Evolutionary conservation across 2,113 vertebrate species (phyloP).

Genomic region (Pelvicachromis taeniatus): DNA sequence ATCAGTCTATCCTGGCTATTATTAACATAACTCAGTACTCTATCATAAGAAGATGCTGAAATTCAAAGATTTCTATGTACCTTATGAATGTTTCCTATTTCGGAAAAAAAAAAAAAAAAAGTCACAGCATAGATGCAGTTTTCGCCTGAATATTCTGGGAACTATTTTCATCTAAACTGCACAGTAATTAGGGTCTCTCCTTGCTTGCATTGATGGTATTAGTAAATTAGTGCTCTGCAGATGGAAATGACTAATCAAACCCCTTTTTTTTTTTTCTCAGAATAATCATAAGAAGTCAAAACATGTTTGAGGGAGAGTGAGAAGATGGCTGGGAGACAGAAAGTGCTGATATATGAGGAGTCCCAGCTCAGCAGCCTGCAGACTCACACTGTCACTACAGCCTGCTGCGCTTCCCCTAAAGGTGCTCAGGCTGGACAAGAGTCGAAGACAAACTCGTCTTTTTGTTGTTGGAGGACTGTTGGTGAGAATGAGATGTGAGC

Average conservation of each 20-base stretch:
- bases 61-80: slow-evolving; percentile 53
- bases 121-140: slow-evolving; percentile 55
- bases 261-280: background rate
- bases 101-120: background rate
- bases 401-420: background rate
- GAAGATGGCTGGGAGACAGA: background rate
- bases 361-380: background rate
- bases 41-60: slow-evolving; percentile 22
- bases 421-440: background rate
- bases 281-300: background rate
- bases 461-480: slow-evolving; percentile 3
- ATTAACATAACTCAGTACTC: slow-evolving; percentile 32
- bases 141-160: slow-evolving; percentile 40
- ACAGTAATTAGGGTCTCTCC: slow-evolving; percentile 68
- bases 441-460: background rate
- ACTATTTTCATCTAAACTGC: slow-evolving; percentile 40
- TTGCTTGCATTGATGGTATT: slow-evolving; percentile 60
- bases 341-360: slow-evolving; percentile 27
- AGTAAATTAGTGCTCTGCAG: slow-evolving; percentile 12
- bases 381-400: background rate
- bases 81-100: slow-evolving; percentile 17
- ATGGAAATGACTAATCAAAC: slow-evolving; percentile 10
- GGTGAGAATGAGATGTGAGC: background rate
- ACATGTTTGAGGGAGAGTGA: background rate
- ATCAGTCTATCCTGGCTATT: slow-evolving; percentile 44